Conservation (phyloP, 2,888 invertebrate species). For the Slavum lentiscoides region DNA sequence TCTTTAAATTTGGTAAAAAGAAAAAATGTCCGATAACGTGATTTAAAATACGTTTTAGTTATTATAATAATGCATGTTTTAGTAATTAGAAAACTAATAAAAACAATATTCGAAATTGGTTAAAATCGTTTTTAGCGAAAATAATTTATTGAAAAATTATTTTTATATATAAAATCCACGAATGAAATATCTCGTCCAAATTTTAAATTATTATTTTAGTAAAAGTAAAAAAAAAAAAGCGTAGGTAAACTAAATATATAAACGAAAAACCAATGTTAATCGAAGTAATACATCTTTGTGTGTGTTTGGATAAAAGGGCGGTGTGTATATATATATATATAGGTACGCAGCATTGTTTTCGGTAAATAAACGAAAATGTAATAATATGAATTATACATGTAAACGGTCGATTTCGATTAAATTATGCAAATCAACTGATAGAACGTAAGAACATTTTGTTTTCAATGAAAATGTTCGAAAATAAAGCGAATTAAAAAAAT, state of each 20-base stretch:
- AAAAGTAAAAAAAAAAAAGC: not conserved
- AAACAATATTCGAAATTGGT: too few species aligned
- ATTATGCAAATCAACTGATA: not conserved
- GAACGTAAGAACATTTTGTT: not conserved
- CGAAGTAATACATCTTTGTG: not conserved
- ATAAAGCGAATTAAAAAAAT: not conserved
- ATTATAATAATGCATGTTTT: too few species aligned
- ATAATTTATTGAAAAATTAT: too few species aligned
- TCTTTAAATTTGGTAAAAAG: too few species aligned
- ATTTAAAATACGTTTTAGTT: too few species aligned
- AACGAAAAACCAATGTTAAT: not conserved
- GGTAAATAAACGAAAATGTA: constrained; percentile 1
- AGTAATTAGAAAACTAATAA: too few species aligned
- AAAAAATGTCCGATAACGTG: too few species aligned
- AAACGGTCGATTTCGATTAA: not conserved
- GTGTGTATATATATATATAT: not conserved
- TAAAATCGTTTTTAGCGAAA: too few species aligned
- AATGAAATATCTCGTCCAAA: not conserved
- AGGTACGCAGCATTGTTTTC: not conserved
- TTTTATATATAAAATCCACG: not conserved
- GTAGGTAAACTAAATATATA: not conserved
- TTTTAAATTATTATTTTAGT: not conserved
- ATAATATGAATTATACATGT: not conserved
- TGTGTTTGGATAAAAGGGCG: not conserved
- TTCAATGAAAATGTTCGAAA: not conserved